Percentiles rank a stretch among this genome's conserved stretches.
phyloP scores from a whole-genome alignment of 2,888 invertebrate species.

The Kryphioiulus occultus region DNA sequence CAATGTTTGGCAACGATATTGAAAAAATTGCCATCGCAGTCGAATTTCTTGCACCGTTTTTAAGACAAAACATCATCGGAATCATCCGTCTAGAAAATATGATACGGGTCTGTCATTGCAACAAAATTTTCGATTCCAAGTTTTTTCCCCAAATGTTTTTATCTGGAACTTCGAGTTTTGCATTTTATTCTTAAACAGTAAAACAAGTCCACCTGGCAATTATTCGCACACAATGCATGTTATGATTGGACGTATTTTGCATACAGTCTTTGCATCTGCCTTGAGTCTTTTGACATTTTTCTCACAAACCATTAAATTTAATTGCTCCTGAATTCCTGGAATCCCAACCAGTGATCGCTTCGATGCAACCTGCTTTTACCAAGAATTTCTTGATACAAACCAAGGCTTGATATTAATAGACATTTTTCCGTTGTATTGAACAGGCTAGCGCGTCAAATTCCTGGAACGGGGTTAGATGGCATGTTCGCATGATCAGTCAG shows the following conservation, averaged over 20 bases:
- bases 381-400: not conserved
- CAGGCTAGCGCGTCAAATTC: too few relatives aligned
- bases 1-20: not conserved
- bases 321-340: not conserved
- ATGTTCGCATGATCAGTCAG: not conserved
- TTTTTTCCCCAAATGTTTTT: not conserved
- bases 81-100: not conserved
- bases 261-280: not conserved
- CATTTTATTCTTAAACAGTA: not conserved
- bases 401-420: not conserved
- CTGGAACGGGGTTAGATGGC: not conserved
- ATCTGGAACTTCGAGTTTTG: not conserved
- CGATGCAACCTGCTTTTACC: not conserved
- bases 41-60: not conserved
- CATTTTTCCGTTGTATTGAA: too few relatives aligned
- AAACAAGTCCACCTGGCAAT: too few relatives aligned
- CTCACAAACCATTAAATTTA: not conserved
- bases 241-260: not conserved
- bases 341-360: not conserved
- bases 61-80: slow-evolving; percentile 1
- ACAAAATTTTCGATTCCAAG: not conserved
- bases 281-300: not conserved
- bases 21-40: not conserved
- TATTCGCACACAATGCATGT: too few relatives aligned
- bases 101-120: not conserved